Percentiles rank a stretch among this genome's conserved stretches.
Evolutionary conservation across 1,140 invertebrate genomes (phyloP).

Genomic region (Pseudomyrmex gracilis): DNA sequence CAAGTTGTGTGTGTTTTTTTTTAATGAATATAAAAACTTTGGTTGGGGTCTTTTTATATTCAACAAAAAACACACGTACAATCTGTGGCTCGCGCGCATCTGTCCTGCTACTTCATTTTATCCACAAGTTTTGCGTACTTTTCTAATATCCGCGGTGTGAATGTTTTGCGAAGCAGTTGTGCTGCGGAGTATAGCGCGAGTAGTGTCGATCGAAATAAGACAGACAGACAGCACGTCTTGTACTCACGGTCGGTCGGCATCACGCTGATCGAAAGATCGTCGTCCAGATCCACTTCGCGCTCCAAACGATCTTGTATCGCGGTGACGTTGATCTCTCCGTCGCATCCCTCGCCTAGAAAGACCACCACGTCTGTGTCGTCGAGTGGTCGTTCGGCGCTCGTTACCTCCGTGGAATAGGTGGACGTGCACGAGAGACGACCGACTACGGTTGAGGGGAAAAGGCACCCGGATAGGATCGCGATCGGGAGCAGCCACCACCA

Average conservation of each 20-base stretch:
- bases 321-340: constrained; percentile 69
- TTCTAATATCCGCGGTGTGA: no score
- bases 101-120: no score
- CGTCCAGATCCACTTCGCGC: constrained; percentile 59
- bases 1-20: no score
- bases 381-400: constrained; percentile 45
- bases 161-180: neutral
- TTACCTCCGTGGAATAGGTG: constrained; percentile 58
- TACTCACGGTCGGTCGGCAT: constrained; percentile 80
- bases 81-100: no score
- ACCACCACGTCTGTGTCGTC: constrained; percentile 77
- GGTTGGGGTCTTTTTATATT: no score
- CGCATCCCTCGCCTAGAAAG: constrained; percentile 81
- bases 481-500: constrained; percentile 82
- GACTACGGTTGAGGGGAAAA: constrained; percentile 60
- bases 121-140: no score
- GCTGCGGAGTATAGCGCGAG: neutral
- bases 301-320: constrained; percentile 77
- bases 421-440: constrained; percentile 66
- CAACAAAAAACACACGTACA: no score
- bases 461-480: constrained; percentile 77
- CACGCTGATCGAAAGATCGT: constrained; percentile 75
- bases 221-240: neutral
- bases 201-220: neutral
- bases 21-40: no score